Percentiles rank a stretch among this genome's conserved stretches.
phyloP scores from a whole-genome alignment of 2,113 vertebrate genomes.

The Sinocyclocheilus maitianheensis region DNA sequence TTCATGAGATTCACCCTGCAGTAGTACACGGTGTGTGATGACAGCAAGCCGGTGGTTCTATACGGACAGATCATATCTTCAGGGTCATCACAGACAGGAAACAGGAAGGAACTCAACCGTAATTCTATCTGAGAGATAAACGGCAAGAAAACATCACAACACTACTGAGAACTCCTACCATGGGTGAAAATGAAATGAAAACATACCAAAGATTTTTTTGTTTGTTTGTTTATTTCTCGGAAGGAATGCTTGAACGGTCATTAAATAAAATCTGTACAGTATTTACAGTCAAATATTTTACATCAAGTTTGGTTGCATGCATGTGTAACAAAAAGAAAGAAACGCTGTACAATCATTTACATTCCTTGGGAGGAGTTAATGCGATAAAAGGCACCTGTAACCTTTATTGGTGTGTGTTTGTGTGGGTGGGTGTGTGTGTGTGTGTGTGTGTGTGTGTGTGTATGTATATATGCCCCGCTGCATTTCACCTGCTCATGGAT shows the following conservation, averaged over 20 bases:
- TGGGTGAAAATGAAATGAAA: neutral
- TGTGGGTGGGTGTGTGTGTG: neutral
- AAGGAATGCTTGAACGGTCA: slow-evolving; percentile 53
- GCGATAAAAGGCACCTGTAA: slow-evolving; percentile 75
- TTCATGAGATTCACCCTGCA: neutral
- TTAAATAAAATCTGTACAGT: slow-evolving; percentile 78
- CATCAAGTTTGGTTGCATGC: slow-evolving; percentile 72
- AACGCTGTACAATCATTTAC: slow-evolving; percentile 71
- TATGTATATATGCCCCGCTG: slow-evolving; percentile 31
- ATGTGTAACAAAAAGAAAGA: slow-evolving; percentile 60
- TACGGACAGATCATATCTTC: neutral
- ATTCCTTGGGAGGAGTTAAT: slow-evolving; percentile 69
- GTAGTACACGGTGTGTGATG: neutral
- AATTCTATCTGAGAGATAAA: slow-evolving; percentile 5
- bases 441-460: too few species aligned
- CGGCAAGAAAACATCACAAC: neutral
- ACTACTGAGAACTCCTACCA: neutral
- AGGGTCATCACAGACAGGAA: slow-evolving; percentile 18
- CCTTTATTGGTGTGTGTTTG: slow-evolving; percentile 42
- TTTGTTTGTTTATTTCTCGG: slow-evolving; percentile 44
- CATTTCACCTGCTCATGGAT: slow-evolving; percentile 7
- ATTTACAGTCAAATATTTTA: slow-evolving; percentile 74
- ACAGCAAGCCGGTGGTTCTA: slow-evolving; percentile 2
- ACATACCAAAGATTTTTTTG: neutral
- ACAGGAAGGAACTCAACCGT: neutral